Evolutionary conservation across 2,888 invertebrate species (phyloP).

Genomic region (Nemotelus pantherinus): DNA sequence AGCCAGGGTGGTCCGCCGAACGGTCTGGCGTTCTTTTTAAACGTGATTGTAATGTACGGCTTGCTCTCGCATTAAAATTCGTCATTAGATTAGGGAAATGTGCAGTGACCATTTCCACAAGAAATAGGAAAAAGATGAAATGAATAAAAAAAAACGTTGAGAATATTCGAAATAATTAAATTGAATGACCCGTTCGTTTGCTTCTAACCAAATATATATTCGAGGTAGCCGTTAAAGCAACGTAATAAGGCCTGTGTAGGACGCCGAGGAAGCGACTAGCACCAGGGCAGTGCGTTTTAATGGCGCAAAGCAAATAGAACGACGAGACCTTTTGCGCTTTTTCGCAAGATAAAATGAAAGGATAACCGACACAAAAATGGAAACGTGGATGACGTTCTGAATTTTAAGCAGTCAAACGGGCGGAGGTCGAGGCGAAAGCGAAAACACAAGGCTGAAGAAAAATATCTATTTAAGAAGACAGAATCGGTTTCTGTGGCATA

Average conservation of each 20-base stretch:
- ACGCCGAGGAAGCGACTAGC: slow-evolving; percentile 8
- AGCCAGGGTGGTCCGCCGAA: slow-evolving; percentile 8
- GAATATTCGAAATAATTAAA: slow-evolving; percentile 47
- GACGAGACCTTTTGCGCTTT: background rate
- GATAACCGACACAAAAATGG: slow-evolving; percentile 11
- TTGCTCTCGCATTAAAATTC: slow-evolving; percentile 47
- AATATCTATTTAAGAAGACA: background rate
- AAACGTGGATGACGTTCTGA: slow-evolving; percentile 16
- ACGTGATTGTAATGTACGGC: slow-evolving; percentile 48
- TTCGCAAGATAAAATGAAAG: background rate
- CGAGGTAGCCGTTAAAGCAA: background rate
- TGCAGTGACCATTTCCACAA: slow-evolving; percentile 25
- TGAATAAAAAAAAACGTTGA: background rate
- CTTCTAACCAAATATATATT: slow-evolving; percentile 1
- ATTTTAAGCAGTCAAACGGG: slow-evolving; percentile 22
- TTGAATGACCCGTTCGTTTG: slow-evolving; percentile 36
- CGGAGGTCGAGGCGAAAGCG: too few species aligned
- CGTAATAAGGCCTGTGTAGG: background rate
- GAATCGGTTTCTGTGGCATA: background rate
- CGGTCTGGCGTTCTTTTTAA: slow-evolving; percentile 28
- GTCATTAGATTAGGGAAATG: slow-evolving; percentile 48
- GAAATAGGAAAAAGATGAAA: slow-evolving; percentile 11
- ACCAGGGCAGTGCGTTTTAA: slow-evolving; percentile 4
- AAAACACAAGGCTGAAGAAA: background rate
- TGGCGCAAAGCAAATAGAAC: slow-evolving; percentile 17